Evolutionary conservation across 2,888 invertebrate species (phyloP).

Genomic region (Apamea sordens): DNA sequence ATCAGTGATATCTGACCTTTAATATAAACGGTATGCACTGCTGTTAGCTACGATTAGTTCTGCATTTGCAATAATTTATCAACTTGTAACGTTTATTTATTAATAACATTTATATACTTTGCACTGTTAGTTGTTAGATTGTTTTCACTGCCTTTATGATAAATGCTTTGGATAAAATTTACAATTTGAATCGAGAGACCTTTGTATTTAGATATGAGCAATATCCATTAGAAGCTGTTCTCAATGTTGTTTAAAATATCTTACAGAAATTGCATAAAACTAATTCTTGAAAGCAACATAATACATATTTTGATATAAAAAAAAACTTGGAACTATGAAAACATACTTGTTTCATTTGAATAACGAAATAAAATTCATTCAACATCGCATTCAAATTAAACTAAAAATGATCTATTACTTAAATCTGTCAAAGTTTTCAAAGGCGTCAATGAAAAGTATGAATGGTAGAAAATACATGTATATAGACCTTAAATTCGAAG

Average conservation of each 20-base stretch:
- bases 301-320: not conserved
- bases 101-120: slow-evolving; percentile 58
- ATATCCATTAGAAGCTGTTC: slow-evolving; percentile 28
- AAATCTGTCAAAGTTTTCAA: too few species aligned
- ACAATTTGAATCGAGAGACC: slow-evolving; percentile 17
- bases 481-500: too few species aligned
- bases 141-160: slow-evolving; percentile 62
- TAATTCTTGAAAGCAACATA: not conserved
- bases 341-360: too few species aligned
- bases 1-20: slow-evolving; percentile 47
- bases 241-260: not conserved
- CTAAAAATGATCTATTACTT: not conserved
- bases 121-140: slow-evolving; percentile 69
- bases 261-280: not conserved
- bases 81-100: slow-evolving; percentile 49
- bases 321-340: too few species aligned
- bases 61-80: slow-evolving; percentile 57
- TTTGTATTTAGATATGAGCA: slow-evolving; percentile 26
- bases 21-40: slow-evolving; percentile 57
- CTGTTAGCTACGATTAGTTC: slow-evolving; percentile 59
- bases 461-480: too few species aligned
- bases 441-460: too few species aligned
- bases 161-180: slow-evolving; percentile 47
- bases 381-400: not conserved
- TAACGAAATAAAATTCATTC: not conserved